Percentiles rank a stretch among this genome's conserved stretches.
Conservation (phyloP, 1,140 invertebrate species). For the Drosophila miranda region DNA sequence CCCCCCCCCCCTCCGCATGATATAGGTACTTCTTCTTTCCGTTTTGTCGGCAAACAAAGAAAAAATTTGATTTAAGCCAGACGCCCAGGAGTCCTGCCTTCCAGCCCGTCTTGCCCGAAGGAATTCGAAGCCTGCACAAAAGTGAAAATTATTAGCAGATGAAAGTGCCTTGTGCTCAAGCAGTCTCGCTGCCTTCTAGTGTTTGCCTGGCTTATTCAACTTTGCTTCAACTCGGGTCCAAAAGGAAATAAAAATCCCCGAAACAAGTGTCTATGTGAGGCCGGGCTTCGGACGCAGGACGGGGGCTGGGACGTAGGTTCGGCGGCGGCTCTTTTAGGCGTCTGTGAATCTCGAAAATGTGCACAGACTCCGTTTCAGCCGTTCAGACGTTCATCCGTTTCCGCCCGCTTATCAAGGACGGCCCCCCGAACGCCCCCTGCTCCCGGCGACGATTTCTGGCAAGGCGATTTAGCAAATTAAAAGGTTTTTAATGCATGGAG, state of each 20-base stretch:
- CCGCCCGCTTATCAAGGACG: constrained; percentile 48
- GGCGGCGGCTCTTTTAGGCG: constrained; percentile 57
- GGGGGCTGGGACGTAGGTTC: constrained; percentile 40
- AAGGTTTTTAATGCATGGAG: constrained; percentile 82
- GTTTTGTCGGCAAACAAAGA: constrained; percentile 19
- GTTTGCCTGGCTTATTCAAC: constrained; percentile 70
- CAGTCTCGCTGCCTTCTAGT: constrained; percentile 52
- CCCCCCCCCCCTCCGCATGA: no score
- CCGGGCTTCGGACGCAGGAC: not conserved
- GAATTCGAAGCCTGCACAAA: constrained; percentile 51
- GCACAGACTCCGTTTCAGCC: constrained; percentile 66
- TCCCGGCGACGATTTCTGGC: constrained; percentile 63
- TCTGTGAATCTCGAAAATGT: constrained; percentile 77
- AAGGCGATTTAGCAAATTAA: constrained; percentile 82
- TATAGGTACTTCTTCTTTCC: not conserved
- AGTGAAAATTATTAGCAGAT: constrained; percentile 69
- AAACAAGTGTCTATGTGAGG: constrained; percentile 56
- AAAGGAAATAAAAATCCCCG: constrained; percentile 42
- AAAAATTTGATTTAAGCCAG: constrained; percentile 31
- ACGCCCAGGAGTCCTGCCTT: constrained; percentile 32
- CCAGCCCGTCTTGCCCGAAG: constrained; percentile 34
- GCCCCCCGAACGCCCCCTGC: constrained; percentile 11
- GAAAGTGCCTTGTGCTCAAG: constrained; percentile 34
- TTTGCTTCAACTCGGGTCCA: constrained; percentile 39
- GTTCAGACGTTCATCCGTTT: constrained; percentile 56